These are phyloP conservation scores for Trachymyrmex cornetzi DNA, from an alignment of 1,140 invertebrate genomes.

Conservation along the genomic window DNA sequence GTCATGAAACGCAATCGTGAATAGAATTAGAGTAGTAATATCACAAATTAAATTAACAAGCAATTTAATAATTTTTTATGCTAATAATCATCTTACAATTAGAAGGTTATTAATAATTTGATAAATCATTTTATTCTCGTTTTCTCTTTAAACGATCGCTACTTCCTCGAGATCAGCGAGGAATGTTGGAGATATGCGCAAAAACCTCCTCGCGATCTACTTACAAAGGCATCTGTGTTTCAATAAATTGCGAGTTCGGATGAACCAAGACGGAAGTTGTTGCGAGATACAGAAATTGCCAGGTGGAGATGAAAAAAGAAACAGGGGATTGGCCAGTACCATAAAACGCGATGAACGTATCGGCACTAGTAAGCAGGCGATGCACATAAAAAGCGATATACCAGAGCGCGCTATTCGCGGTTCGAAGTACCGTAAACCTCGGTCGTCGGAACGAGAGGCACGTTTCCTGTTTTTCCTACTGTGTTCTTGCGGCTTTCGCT, in stretches of 20 bases:
- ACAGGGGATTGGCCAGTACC: background rate
- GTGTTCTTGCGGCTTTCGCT: constrained; percentile 29
- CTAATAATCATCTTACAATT: no score
- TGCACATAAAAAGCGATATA: constrained; percentile 24
- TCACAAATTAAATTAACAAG: no score
- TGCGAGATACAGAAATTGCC: constrained; percentile 17
- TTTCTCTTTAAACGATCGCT: background rate
- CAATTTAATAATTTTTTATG: no score
- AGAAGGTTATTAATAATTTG: no score
- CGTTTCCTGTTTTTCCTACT: constrained; percentile 44
- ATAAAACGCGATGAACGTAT: constrained; percentile 28
- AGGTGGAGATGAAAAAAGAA: background rate
- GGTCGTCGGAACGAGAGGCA: constrained; percentile 34
- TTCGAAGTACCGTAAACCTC: constrained; percentile 56
- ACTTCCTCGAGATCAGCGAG: background rate
- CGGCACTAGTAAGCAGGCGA: background rate
- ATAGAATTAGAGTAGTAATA: no score
- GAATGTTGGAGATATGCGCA: background rate
- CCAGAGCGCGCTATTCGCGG: constrained; percentile 19
- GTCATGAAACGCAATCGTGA: no score
- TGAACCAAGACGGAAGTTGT: background rate
- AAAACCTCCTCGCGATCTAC: constrained; percentile 2
- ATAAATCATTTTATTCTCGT: background rate
- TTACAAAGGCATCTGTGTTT: constrained; percentile 21
- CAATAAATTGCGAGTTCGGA: constrained; percentile 18